Evolutionary conservation across 2,113 vertebrate genomes (phyloP).

Genomic region (Colossoma macropomum): DNA sequence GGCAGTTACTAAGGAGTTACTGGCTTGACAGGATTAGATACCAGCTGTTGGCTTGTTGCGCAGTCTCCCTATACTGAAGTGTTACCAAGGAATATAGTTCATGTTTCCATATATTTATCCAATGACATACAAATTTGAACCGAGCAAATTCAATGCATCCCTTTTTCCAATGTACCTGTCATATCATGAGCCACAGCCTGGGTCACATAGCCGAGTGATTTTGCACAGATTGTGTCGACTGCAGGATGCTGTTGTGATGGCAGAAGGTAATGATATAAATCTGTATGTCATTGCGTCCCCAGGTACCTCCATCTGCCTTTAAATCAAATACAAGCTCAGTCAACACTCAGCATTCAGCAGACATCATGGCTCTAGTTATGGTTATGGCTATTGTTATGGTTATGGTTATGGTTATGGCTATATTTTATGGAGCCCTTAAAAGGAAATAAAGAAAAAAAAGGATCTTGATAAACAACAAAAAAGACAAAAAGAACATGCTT

Average conservation of each 20-base stretch:
- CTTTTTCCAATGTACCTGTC: too few species aligned
- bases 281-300: neutral
- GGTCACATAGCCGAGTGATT: too few species aligned
- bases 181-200: too few species aligned
- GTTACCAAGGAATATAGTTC: too few species aligned
- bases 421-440: neutral
- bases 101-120: too few species aligned
- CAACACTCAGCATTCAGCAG: constrained; percentile 24
- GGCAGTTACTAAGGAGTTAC: too few species aligned
- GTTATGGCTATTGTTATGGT: neutral
- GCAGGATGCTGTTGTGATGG: neutral
- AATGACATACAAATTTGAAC: too few species aligned
- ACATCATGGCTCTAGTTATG: constrained; percentile 11
- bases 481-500: neutral
- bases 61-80: too few species aligned
- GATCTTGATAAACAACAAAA: neutral
- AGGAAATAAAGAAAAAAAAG: neutral
- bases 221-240: neutral
- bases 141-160: too few species aligned
- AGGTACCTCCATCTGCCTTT: constrained; percentile 2
- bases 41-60: too few species aligned
- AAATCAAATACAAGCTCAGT: constrained; percentile 13
- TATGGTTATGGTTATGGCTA: constrained; percentile 24
- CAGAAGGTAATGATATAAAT: constrained; percentile 21
- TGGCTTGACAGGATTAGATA: too few species aligned